These are phyloP conservation scores for Eupithecia insigniata DNA, from an alignment of 2,888 invertebrate species.

Conservation along the genomic window DNA sequence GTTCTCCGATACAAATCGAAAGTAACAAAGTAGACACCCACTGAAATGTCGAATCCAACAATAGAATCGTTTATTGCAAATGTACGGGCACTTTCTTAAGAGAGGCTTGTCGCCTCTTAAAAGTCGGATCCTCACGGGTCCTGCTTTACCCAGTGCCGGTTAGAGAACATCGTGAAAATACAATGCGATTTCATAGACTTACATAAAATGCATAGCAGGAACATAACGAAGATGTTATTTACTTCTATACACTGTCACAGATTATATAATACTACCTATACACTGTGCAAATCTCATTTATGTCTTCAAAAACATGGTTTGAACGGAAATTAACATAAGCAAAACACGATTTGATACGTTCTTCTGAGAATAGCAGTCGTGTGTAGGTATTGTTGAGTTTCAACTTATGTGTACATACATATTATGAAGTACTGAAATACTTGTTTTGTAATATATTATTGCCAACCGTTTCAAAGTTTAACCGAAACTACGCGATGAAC, in stretches of 20 bases:
- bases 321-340: not conserved
- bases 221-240: not conserved
- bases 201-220: not conserved
- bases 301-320: not conserved
- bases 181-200: not conserved
- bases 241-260: not conserved
- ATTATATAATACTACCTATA: too few relatives aligned
- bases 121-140: not conserved
- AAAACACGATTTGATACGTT: not conserved
- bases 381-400: constrained; percentile 1
- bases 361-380: not conserved
- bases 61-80: constrained; percentile 36
- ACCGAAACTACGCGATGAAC: not conserved
- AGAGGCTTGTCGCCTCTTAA: constrained; percentile 17
- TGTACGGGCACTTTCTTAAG: constrained; percentile 24
- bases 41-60: constrained; percentile 27
- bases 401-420: not conserved
- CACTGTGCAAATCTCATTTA: not conserved
- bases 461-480: not conserved
- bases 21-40: constrained; percentile 17
- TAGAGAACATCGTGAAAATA: not conserved
- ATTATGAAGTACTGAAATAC: not conserved
- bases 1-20: constrained; percentile 28
- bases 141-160: not conserved
- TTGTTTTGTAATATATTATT: not conserved